These are phyloP conservation scores for Onychomys arenicola DNA, from an alignment of 2,797 vertebrate species.

Conservation along the genomic window DNA sequence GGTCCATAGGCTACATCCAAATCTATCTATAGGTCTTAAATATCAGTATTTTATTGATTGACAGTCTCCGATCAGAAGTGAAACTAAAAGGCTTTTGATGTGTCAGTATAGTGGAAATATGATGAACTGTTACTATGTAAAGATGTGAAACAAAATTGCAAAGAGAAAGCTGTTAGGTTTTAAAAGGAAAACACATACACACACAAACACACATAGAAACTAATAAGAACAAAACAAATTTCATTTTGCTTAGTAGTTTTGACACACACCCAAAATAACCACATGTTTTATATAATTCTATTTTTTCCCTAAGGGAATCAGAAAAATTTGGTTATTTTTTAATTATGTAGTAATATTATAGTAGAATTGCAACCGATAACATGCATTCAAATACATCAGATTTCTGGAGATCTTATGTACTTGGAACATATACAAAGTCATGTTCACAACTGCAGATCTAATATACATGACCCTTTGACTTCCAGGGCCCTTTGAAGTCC, in stretches of 20 bases:
- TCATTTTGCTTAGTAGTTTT: background rate
- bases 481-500: background rate
- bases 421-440: background rate
- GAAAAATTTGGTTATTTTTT: background rate
- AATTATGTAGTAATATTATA: background rate
- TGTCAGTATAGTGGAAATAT: background rate
- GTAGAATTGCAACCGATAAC: background rate
- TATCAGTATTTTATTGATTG: conserved; percentile 37
- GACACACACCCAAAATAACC: background rate
- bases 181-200: background rate
- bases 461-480: background rate
- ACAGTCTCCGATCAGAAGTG: background rate
- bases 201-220: background rate
- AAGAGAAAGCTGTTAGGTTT: background rate
- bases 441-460: background rate
- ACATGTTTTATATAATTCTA: background rate
- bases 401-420: background rate
- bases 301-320: background rate
- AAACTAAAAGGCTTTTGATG: background rate
- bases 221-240: background rate
- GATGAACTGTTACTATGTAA: background rate
- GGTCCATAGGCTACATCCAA: background rate
- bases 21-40: background rate
- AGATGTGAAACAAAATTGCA: conserved; percentile 14
- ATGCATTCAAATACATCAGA: background rate